Evolutionary conservation across 37 sponge, comb jelly and placozoan species (phyloP).

Genomic region (Halichondria panicea): DNA sequence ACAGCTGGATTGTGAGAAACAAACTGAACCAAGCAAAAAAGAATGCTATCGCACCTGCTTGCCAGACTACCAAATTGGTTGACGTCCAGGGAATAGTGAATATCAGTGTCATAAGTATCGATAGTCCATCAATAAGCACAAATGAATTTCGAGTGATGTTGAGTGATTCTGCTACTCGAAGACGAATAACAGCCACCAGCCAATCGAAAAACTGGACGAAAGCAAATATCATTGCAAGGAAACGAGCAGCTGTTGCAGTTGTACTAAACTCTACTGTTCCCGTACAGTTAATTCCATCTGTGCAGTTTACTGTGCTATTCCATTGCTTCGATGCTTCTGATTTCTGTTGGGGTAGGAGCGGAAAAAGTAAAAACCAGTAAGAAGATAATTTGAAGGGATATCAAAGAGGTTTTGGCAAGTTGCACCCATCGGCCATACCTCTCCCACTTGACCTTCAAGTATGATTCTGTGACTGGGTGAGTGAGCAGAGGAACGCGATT

Average conservation of each 20-base stretch:
- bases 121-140: slow-evolving; percentile 29
- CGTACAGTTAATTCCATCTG: neutral
- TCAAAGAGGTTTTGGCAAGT: neutral
- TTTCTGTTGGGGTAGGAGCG: slow-evolving; percentile 1
- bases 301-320: neutral
- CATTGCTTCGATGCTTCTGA: too few relatives aligned
- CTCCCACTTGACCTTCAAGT: slow-evolving; percentile 74
- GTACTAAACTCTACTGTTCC: neutral
- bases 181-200: slow-evolving; percentile 9
- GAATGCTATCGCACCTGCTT: slow-evolving; percentile 74
- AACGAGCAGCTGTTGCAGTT: slow-evolving; percentile 25
- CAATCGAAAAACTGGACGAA: slow-evolving; percentile 18
- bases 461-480: slow-evolving; percentile 65
- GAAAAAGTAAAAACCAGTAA: slow-evolving; percentile 52
- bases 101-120: slow-evolving; percentile 38
- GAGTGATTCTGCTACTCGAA: slow-evolving; percentile 20
- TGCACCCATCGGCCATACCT: slow-evolving; percentile 62
- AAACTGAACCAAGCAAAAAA: slow-evolving; percentile 85
- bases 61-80: slow-evolving; percentile 25
- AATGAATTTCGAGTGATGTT: slow-evolving; percentile 29
- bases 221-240: slow-evolving; percentile 18
- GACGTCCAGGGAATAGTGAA: slow-evolving; percentile 44
- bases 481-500: slow-evolving; percentile 53
- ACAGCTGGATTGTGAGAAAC: slow-evolving; percentile 59
- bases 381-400: slow-evolving; percentile 54